Evolutionary conservation across 1,140 invertebrate genomes (phyloP).

Genomic region (Neodiprion lecontei): DNA sequence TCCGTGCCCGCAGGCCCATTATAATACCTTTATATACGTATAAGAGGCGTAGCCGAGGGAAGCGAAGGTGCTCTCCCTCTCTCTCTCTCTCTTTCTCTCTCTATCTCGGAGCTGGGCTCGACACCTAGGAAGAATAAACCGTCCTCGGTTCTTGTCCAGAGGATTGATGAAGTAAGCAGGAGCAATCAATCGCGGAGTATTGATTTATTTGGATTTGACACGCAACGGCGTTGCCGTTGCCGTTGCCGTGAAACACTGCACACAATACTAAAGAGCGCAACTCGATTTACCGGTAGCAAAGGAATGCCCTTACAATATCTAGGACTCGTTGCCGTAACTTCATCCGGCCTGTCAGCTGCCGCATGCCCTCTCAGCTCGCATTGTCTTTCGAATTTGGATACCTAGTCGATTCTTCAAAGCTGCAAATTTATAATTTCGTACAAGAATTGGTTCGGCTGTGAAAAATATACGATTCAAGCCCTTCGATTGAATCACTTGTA

Average conservation of each 20-base stretch:
- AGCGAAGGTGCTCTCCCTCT: too few relatives aligned
- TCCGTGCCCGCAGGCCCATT: too few relatives aligned
- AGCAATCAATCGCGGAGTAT: neutral
- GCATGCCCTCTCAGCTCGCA: neutral
- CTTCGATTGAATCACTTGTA: slow-evolving; percentile 16
- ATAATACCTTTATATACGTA: too few relatives aligned
- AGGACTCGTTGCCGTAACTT: slow-evolving; percentile 10
- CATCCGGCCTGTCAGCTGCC: slow-evolving; percentile 10
- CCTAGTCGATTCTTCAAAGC: too few relatives aligned
- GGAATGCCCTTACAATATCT: neutral
- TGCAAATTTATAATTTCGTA: too few relatives aligned
- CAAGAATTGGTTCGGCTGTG: neutral
- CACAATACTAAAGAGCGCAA: neutral
- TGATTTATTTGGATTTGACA: neutral
- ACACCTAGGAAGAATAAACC: too few relatives aligned
- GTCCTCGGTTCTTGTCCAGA: neutral
- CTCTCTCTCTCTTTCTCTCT: too few relatives aligned
- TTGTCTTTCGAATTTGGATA: too few relatives aligned
- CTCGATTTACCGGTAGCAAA: neutral
- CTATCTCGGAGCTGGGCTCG: too few relatives aligned
- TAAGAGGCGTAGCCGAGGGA: too few relatives aligned
- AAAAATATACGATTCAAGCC: slow-evolving; percentile 5
- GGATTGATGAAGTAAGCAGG: slow-evolving; percentile 4
- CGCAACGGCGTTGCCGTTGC: neutral
- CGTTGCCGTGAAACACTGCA: neutral